phyloP scores from a whole-genome alignment of 1,140 invertebrate species.

The Eulimnadia texana region DNA sequence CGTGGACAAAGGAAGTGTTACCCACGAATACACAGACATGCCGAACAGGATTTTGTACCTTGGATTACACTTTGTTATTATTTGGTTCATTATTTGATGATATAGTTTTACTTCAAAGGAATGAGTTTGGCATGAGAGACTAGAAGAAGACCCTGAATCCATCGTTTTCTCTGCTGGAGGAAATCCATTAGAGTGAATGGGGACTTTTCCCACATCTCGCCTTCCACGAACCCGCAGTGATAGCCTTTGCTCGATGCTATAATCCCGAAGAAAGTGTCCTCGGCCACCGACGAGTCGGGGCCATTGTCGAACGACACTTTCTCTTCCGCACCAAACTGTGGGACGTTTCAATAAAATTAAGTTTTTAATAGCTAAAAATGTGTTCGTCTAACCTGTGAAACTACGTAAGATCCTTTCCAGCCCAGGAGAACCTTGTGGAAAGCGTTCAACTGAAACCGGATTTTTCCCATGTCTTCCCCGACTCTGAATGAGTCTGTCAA shows the following conservation, averaged over 20 bases:
- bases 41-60: slow-evolving; percentile 45
- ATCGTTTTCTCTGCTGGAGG: slow-evolving; percentile 86
- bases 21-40: slow-evolving; percentile 89
- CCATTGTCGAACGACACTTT: slow-evolving; percentile 91
- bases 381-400: slow-evolving; percentile 74
- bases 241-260: slow-evolving; percentile 71
- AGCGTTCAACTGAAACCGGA: slow-evolving; percentile 78
- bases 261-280: slow-evolving; percentile 95
- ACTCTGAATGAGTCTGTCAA: slow-evolving; percentile 91
- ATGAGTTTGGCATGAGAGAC: slow-evolving; percentile 82
- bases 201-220: slow-evolving; percentile 96
- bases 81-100: slow-evolving; percentile 34
- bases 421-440: slow-evolving; percentile 93
- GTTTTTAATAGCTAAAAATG: too few relatives aligned
- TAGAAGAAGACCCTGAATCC: slow-evolving; percentile 81
- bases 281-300: slow-evolving; percentile 86
- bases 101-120: slow-evolving; percentile 43
- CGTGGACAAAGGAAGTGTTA: slow-evolving; percentile 80
- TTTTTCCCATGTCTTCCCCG: slow-evolving; percentile 91
- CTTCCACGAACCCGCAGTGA: slow-evolving; percentile 83
- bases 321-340: slow-evolving; percentile 70
- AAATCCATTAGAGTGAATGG: slow-evolving; percentile 91
- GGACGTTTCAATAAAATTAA: slow-evolving; percentile 22
- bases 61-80: not conserved
- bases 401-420: slow-evolving; percentile 94